Percentiles rank a stretch among this genome's conserved stretches.
Conservation (phyloP, 1,140 invertebrate species). For the Eubasilissa regina region DNA sequence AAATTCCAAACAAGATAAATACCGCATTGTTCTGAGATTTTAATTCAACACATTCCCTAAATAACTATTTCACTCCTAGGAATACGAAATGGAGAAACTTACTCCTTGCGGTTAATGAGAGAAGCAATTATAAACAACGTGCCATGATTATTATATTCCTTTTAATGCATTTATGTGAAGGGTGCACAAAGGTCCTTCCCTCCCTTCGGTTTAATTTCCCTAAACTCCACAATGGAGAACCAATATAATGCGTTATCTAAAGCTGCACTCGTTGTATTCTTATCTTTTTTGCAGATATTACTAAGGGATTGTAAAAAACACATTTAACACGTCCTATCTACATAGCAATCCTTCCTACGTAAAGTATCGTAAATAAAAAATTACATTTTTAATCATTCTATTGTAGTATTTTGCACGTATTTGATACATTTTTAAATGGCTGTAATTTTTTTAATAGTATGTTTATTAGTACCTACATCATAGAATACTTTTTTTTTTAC, state of each 20-base stretch:
- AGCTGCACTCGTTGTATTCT: background rate
- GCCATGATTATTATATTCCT: background rate
- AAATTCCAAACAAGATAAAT: slow-evolving; percentile 24
- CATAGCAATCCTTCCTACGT: too few relatives aligned
- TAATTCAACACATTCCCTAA: slow-evolving; percentile 1
- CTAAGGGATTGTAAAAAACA: too few relatives aligned
- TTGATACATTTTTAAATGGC: too few relatives aligned
- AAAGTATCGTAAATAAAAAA: too few relatives aligned
- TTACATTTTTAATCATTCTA: too few relatives aligned
- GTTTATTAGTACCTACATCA: too few relatives aligned
- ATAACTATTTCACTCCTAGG: slow-evolving; percentile 5
- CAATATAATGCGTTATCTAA: background rate
- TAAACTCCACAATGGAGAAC: background rate
- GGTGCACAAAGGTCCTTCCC: background rate
- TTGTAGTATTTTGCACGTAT: too few relatives aligned
- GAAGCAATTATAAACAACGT: slow-evolving; percentile 4
- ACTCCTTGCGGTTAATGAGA: background rate
- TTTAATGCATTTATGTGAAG: slow-evolving; percentile 17
- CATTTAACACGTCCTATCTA: too few relatives aligned
- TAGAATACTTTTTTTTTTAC: too few relatives aligned
- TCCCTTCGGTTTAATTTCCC: slow-evolving; percentile 8
- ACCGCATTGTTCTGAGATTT: slow-evolving; percentile 22
- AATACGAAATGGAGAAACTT: slow-evolving; percentile 2
- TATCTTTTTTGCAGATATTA: background rate
- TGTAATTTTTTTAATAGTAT: too few relatives aligned